Evolutionary conservation across 2,797 vertebrate genomes (phyloP).

Genomic region (Aythya fuligula): DNA sequence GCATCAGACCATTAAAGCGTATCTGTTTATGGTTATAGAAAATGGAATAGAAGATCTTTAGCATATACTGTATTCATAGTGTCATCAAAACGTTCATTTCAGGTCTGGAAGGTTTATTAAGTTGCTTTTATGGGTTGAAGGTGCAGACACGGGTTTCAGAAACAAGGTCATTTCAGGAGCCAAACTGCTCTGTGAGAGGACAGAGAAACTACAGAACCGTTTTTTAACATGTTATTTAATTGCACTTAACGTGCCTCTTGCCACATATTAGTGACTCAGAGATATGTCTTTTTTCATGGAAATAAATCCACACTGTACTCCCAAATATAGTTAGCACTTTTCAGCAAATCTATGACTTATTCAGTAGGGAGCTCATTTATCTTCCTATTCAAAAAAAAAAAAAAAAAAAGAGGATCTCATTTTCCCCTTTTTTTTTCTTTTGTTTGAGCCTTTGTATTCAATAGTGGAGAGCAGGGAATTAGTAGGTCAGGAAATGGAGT

Average conservation of each 20-base stretch:
- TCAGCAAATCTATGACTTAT: conserved; percentile 30
- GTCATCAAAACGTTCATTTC: conserved; percentile 73
- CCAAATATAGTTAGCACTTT: conserved; percentile 21
- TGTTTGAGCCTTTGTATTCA: conserved; percentile 36
- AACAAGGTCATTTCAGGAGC: conserved; percentile 56
- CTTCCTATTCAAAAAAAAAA: conserved; percentile 20
- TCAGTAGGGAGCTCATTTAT: conserved; percentile 46
- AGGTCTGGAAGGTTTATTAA: conserved; percentile 71
- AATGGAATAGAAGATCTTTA: conserved; percentile 73
- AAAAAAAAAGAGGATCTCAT: background rate
- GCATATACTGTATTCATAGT: conserved; percentile 66
- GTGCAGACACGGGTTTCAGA: conserved; percentile 39
- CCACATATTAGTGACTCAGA: conserved; percentile 5
- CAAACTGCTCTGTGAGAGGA: background rate
- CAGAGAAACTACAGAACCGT: background rate
- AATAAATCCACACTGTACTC: background rate
- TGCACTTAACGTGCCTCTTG: conserved; percentile 14
- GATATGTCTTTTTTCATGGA: background rate
- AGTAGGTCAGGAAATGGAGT: conserved; percentile 56
- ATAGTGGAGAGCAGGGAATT: conserved; percentile 1
- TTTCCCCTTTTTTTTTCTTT: background rate
- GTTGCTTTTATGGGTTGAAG: conserved; percentile 60
- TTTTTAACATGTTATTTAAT: background rate
- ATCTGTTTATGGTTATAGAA: conserved; percentile 77
- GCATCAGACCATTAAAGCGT: conserved; percentile 75